Conservation (phyloP, 2,113 vertebrate genomes). For the Chunga burmeisteri region DNA sequence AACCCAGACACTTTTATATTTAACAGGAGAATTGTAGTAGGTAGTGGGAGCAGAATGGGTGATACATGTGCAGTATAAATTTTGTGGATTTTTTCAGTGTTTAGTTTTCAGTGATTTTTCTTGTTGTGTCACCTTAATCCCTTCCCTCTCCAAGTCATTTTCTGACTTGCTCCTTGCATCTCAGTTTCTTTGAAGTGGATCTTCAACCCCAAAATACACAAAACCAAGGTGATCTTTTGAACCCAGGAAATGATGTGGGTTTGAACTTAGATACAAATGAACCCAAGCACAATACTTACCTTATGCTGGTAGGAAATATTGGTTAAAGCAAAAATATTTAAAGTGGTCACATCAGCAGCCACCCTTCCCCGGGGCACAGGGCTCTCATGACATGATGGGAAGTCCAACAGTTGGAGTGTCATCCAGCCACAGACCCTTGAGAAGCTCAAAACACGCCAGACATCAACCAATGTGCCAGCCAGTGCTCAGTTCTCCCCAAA, state of each 20-base stretch:
- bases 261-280: background rate
- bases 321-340: background rate
- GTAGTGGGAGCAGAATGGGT: background rate
- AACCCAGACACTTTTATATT: background rate
- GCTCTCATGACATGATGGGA: fast-evolving
- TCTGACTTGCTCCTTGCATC: background rate
- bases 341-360: background rate
- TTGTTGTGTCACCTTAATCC: background rate
- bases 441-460: background rate
- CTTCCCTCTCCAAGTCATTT: background rate
- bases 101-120: background rate
- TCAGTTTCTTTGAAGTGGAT: background rate
- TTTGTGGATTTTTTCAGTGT: background rate
- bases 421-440: background rate
- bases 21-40: background rate
- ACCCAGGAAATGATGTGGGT: background rate
- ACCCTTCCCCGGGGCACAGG: background rate
- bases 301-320: background rate
- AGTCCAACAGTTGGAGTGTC: background rate
- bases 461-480: background rate
- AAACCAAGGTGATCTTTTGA: conserved; percentile 1
- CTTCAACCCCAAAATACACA: background rate
- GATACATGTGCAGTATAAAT: background rate
- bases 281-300: background rate
- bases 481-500: background rate